Conservation (phyloP, 2,113 vertebrate genomes). For the Odontesthes bonariensis region DNA sequence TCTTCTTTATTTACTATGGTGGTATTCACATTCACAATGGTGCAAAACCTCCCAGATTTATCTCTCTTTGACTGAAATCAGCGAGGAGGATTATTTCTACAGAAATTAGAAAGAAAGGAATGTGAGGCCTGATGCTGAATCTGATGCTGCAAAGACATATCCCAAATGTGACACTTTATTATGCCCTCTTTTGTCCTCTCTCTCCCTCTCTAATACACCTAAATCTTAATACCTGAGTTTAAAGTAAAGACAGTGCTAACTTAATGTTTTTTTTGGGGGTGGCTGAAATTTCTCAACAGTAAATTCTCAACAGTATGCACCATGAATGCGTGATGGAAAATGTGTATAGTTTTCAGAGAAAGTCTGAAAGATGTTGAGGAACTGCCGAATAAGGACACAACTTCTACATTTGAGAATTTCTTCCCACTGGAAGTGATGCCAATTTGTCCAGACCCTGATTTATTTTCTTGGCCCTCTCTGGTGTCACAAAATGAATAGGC, state of each 20-base stretch:
- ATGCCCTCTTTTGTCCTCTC: not conserved
- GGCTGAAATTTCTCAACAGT: not conserved
- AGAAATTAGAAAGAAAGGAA: not conserved
- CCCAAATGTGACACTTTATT: constrained; percentile 16
- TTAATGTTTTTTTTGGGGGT: not conserved
- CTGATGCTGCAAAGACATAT: constrained; percentile 17
- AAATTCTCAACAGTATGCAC: not conserved
- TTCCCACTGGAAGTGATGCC: constrained; percentile 58
- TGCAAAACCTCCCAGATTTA: not conserved
- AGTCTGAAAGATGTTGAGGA: constrained; percentile 32
- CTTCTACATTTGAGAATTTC: constrained; percentile 46
- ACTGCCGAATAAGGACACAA: constrained; percentile 41
- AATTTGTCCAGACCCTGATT: constrained; percentile 71
- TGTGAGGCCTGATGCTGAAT: not conserved
- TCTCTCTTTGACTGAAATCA: constrained; percentile 18
- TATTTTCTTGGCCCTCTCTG: constrained; percentile 70
- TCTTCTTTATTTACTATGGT: not conserved
- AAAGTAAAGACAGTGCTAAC: not conserved
- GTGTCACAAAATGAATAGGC: constrained; percentile 67
- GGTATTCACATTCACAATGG: not conserved
- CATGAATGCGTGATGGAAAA: constrained; percentile 4
- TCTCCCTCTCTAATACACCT: constrained; percentile 3
- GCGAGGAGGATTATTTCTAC: constrained; percentile 13
- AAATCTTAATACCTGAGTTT: constrained; percentile 11
- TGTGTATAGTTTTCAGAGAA: constrained; percentile 26